phyloP scores from a whole-genome alignment of 1,140 invertebrate genomes.

The Marisa cornuarietis region DNA sequence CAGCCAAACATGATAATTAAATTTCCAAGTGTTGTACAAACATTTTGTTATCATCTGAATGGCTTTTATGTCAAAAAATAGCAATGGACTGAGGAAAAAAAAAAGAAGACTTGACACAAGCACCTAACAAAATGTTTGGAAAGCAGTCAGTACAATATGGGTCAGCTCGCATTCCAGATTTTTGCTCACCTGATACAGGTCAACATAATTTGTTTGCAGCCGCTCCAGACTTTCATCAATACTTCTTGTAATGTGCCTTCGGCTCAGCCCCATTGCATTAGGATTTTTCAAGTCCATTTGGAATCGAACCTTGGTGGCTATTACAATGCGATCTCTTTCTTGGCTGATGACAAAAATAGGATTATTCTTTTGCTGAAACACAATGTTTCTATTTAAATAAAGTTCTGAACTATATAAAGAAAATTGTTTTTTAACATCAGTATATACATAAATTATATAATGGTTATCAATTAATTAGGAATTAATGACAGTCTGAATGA shows the following conservation, averaged over 20 bases:
- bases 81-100: not conserved
- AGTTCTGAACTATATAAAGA: no score
- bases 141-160: not conserved
- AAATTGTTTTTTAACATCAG: no score
- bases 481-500: no score
- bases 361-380: no score
- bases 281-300: constrained; percentile 10
- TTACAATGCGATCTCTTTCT: constrained; percentile 38
- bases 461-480: no score
- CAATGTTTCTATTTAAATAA: no score
- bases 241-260: constrained; percentile 28
- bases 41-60: not conserved
- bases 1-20: not conserved
- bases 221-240: constrained; percentile 29
- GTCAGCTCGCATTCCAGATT: no score
- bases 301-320: constrained; percentile 48
- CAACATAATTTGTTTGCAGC: constrained; percentile 29
- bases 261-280: constrained; percentile 24
- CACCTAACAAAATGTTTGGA: not conserved
- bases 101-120: no score
- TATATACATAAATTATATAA: no score
- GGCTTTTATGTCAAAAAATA: not conserved
- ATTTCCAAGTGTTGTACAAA: no score
- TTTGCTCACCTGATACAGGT: constrained; percentile 21
- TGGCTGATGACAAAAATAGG: constrained; percentile 27